These are phyloP conservation scores for Drosophila multiciliata DNA, from an alignment of 2,888 invertebrate genomes.

Conservation along the genomic window DNA sequence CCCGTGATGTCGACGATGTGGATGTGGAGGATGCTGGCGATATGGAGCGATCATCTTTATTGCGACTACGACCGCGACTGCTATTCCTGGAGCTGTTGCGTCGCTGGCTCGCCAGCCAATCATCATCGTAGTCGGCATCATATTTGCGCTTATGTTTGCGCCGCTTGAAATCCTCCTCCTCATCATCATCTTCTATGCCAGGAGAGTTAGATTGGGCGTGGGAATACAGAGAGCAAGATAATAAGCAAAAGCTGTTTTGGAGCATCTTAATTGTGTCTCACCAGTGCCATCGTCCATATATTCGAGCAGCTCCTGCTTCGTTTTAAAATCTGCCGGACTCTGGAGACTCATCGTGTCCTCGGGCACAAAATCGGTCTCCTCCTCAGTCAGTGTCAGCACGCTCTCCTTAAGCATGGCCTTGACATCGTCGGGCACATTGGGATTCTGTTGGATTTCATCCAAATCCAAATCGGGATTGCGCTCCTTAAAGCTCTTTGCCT, in stretches of 20 bases:
- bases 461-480: slow-evolving; percentile 85
- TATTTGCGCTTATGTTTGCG: slow-evolving; percentile 83
- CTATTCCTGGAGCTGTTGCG: slow-evolving; percentile 79
- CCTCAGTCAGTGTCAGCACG: slow-evolving; percentile 82
- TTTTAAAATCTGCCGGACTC: slow-evolving; percentile 82
- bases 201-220: neutral
- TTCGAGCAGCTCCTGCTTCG: slow-evolving; percentile 83
- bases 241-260: slow-evolving; percentile 15
- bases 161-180: slow-evolving; percentile 83
- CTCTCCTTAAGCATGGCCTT: slow-evolving; percentile 85
- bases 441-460: slow-evolving; percentile 85
- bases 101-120: slow-evolving; percentile 83
- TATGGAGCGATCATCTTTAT: slow-evolving; percentile 81
- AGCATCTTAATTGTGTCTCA: slow-evolving; percentile 45
- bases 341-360: slow-evolving; percentile 69
- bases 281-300: slow-evolving; percentile 84
- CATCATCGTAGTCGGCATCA: slow-evolving; percentile 85
- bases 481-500: slow-evolving; percentile 85
- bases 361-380: slow-evolving; percentile 59
- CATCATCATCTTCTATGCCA: slow-evolving; percentile 79
- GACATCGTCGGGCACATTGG: slow-evolving; percentile 84
- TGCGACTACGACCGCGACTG: slow-evolving; percentile 81
- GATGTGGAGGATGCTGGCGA: slow-evolving; percentile 83
- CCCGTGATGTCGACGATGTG: slow-evolving; percentile 79
- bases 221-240: neutral